phyloP scores from a whole-genome alignment of 2,113 vertebrate species.

The Brachyistius frenatus region DNA sequence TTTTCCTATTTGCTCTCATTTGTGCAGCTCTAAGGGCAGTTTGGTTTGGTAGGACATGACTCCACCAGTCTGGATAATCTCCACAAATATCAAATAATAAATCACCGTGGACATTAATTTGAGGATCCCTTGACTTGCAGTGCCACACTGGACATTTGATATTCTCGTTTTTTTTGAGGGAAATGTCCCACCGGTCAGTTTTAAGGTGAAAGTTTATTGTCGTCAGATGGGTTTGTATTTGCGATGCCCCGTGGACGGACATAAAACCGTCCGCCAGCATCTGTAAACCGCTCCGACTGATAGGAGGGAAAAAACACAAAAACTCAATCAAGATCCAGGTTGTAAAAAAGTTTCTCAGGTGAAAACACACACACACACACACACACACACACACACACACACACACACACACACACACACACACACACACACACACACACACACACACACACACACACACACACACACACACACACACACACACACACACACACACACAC shows the following conservation, averaged over 20 bases:
- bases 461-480: not conserved
- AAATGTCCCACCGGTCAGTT: not conserved
- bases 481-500: not conserved
- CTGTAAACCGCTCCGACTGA: not conserved
- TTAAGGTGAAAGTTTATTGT: conserved; percentile 19
- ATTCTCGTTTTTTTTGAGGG: not conserved
- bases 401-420: no score
- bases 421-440: not conserved
- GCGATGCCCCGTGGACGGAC: not conserved
- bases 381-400: not conserved
- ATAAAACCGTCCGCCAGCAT: conserved; percentile 5
- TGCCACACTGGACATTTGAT: not conserved
- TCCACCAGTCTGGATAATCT: not conserved
- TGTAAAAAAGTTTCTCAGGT: conserved; percentile 43
- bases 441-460: conserved; percentile 7
- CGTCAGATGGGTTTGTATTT: conserved; percentile 28
- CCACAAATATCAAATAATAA: not conserved
- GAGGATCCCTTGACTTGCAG: not conserved
- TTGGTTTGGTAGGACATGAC: not conserved
- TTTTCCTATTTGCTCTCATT: not conserved
- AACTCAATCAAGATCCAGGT: not conserved
- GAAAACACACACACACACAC: conserved; percentile 21
- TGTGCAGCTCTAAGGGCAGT: not conserved
- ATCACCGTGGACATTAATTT: not conserved
- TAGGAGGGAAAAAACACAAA: conserved; percentile 20